Percentiles rank a stretch among this genome's conserved stretches.
These are phyloP conservation scores for Hylaea fasciaria DNA, from an alignment of 2,888 invertebrate species.

Conservation along the genomic window DNA sequence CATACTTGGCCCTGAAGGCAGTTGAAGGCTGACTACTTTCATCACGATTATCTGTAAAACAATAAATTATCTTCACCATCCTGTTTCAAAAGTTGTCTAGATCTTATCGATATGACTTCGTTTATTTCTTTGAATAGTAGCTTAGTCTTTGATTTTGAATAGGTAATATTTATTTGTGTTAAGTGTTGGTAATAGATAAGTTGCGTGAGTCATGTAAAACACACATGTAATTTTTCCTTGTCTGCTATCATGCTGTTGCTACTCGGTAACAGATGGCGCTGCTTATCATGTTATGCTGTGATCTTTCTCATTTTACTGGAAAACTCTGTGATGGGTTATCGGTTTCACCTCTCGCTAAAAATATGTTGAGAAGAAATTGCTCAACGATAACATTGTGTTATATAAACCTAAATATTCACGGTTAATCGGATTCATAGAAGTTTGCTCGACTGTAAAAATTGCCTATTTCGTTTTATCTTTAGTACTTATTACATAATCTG, in stretches of 20 bases:
- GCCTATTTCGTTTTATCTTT: constrained; percentile 13
- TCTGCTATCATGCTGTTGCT: constrained; percentile 15
- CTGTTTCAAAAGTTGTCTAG: background rate
- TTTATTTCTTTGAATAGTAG: constrained; percentile 20
- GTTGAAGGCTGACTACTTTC: constrained; percentile 89
- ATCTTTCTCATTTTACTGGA: constrained; percentile 14
- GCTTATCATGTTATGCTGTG: constrained; percentile 5
- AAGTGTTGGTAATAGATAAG: constrained; percentile 22
- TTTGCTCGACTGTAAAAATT: constrained; percentile 20
- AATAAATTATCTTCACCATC: background rate
- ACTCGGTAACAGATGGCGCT: constrained; percentile 36
- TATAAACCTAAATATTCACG: constrained; percentile 21
- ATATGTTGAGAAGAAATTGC: constrained; percentile 23
- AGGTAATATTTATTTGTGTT: constrained; percentile 21
- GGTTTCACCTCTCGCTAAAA: constrained; percentile 26
- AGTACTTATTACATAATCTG: constrained; percentile 13
- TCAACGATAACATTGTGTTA: constrained; percentile 25
- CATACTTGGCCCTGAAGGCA: constrained; percentile 89
- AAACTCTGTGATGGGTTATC: constrained; percentile 24
- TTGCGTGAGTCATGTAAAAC: constrained; percentile 18
- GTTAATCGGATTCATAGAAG: constrained; percentile 12
- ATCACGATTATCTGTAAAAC: constrained; percentile 78
- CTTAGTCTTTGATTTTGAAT: constrained; percentile 15
- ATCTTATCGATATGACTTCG: constrained; percentile 12
- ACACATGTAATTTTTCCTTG: constrained; percentile 27